Evolutionary conservation across 1,140 invertebrate species (phyloP).

Genomic region (Harpegnathos saltator): DNA sequence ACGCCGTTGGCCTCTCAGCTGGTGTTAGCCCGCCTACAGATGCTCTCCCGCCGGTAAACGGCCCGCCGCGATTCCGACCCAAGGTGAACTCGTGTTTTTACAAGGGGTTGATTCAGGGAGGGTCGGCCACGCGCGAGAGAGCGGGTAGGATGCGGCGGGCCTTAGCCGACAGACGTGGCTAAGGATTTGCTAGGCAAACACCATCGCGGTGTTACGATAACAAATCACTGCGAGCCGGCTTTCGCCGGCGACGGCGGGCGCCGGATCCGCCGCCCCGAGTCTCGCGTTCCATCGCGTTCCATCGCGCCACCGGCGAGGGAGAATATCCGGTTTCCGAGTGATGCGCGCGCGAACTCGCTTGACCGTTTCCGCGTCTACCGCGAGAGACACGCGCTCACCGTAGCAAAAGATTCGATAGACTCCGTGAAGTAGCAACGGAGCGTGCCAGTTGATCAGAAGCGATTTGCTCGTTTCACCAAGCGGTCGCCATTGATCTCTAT

Average conservation of each 20-base stretch:
- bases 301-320: neutral
- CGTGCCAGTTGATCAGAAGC: too few relatives aligned
- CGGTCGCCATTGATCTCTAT: too few relatives aligned
- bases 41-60: neutral
- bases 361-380: conserved; percentile 4
- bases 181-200: conserved; percentile 79
- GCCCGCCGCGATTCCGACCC: conserved; percentile 60
- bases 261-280: conserved; percentile 38
- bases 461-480: too few relatives aligned
- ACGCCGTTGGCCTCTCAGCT: neutral
- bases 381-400: too few relatives aligned
- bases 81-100: conserved; percentile 70
- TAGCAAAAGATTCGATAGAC: too few relatives aligned
- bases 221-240: conserved; percentile 74
- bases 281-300: conserved; percentile 46
- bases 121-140: conserved; percentile 47
- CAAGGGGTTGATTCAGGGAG: conserved; percentile 70
- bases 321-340: conserved; percentile 59
- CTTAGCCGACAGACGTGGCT: conserved; percentile 60
- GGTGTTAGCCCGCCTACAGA: conserved; percentile 38
- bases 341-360: neutral
- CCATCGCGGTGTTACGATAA: conserved; percentile 75
- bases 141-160: conserved; percentile 34
- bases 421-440: too few relatives aligned
- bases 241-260: conserved; percentile 40